Base-by-base conservation (phyloP, 2,797 vertebrate genomes). In the Epinephelus malabaricus region DNA sequence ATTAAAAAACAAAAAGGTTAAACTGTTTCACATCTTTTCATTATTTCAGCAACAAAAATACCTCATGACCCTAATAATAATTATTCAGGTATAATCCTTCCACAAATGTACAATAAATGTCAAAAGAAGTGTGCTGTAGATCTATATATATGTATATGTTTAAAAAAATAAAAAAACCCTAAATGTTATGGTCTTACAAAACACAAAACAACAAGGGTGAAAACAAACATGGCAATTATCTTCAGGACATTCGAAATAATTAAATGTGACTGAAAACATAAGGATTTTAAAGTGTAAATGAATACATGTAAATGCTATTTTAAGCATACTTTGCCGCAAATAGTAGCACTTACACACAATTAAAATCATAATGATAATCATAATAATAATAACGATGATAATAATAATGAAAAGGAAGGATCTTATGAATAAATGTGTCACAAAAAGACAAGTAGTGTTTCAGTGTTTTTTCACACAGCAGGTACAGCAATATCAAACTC, bases 401-500 rank as follows among this genome's bases (percentile, higher is more conserved):
- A 84, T 78, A 67, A 79, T 61, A 75, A 81, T 76, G 27, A 82
- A 78, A 83, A 84, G 73, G 75, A 83, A 83, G 79, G 72, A 81
- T 66, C 51, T 83, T 23, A 84, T 88, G 76, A 86, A 90, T 76
- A 87, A 90, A 88, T 78, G 88, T 94, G 90, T 94, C 91, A 95
- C 92, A 93, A 90, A 89, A 90, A 91, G 87, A 94, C 86, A 90
- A 84, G 69, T 84, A 76, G 89, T 92, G 87, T 90, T 84, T 88
- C 62, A 82, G 87, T 92, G 91, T 81, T 78, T 88, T 90, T 76
- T 75, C 63, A 83, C 84, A 94, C 78, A 91, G 88, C 85, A 82
- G 89, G 83, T 92, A 94, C 87, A 89, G 83, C 70, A 87, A 92
- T 91, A 91, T 91, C 81, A 90, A 90, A 92, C 83, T 90, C 90